These are phyloP conservation scores for Muntiacus muntjak DNA, from an alignment of 2,113 vertebrate species.

Conservation along the genomic window DNA sequence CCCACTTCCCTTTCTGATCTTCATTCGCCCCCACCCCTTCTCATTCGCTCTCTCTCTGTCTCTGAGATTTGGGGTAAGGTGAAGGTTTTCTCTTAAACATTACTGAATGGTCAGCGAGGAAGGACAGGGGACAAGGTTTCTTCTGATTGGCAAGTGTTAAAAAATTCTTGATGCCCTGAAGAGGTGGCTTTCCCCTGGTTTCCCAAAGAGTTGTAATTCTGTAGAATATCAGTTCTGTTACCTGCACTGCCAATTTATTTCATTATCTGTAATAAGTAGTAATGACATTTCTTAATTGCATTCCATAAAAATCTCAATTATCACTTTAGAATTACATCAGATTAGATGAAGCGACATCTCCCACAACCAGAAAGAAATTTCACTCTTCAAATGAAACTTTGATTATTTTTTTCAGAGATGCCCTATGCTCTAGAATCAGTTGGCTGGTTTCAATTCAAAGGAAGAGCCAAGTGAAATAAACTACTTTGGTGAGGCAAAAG, in stretches of 20 bases:
- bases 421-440: neutral
- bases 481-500: neutral
- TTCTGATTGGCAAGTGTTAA: neutral
- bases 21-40: too few relatives aligned
- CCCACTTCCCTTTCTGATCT: neutral
- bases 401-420: constrained; percentile 12
- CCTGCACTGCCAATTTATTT: constrained; percentile 50
- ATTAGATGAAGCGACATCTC: constrained; percentile 45
- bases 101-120: neutral
- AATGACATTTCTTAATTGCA: constrained; percentile 61
- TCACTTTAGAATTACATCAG: constrained; percentile 58
- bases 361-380: constrained; percentile 32
- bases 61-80: neutral
- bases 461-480: neutral
- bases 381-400: constrained; percentile 44
- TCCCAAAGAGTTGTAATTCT: neutral
- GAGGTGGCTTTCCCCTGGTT: neutral
- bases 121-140: neutral
- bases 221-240: neutral
- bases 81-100: neutral
- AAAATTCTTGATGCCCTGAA: neutral
- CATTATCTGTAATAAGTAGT: constrained; percentile 64
- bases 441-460: constrained; percentile 27
- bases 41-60: neutral
- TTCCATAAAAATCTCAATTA: constrained; percentile 66